These are phyloP conservation scores for Pseudomyrmex dendroicus DNA, from an alignment of 1,140 invertebrate genomes.

Conservation along the genomic window DNA sequence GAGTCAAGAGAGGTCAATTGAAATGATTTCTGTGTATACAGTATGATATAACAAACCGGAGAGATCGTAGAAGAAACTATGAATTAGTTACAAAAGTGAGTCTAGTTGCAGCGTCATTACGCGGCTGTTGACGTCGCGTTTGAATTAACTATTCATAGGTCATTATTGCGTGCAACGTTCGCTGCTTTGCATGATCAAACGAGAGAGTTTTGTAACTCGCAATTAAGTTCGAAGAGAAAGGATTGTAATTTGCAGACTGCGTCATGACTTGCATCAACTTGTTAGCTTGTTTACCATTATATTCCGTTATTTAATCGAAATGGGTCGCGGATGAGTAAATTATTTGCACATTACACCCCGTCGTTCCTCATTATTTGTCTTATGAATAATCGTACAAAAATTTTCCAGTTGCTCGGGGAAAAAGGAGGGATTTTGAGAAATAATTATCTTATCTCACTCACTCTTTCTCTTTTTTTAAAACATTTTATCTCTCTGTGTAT, in stretches of 20 bases:
- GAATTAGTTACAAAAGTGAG: slow-evolving; percentile 5
- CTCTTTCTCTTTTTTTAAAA: not conserved
- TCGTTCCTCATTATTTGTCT: slow-evolving; percentile 2
- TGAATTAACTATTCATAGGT: slow-evolving; percentile 53
- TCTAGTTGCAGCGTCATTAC: slow-evolving; percentile 47
- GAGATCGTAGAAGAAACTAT: not conserved
- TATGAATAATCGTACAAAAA: not conserved
- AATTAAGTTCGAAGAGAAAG: slow-evolving; percentile 46
- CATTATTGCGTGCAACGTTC: slow-evolving; percentile 41
- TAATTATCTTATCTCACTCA: no score
- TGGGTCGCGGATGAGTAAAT: slow-evolving; percentile 10
- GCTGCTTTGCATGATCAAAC: slow-evolving; percentile 43
- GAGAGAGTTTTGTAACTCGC: slow-evolving; percentile 54
- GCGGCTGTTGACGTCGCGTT: slow-evolving; percentile 38
- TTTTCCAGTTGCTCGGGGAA: not conserved
- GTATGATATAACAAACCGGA: not conserved
- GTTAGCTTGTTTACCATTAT: slow-evolving; percentile 37
- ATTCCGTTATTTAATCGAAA: slow-evolving; percentile 16
- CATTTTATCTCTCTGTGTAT: not conserved
- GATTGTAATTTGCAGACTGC: slow-evolving; percentile 37
- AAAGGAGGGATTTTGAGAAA: no score
- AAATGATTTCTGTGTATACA: not conserved
- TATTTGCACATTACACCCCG: slow-evolving; percentile 1
- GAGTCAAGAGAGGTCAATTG: slow-evolving; percentile 19
- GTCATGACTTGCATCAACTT: slow-evolving; percentile 41